Percentiles rank a stretch among this genome's conserved stretches.
These are phyloP conservation scores for Synanthedon myopaeformis DNA, from an alignment of 2,888 invertebrate genomes.

Conservation along the genomic window DNA sequence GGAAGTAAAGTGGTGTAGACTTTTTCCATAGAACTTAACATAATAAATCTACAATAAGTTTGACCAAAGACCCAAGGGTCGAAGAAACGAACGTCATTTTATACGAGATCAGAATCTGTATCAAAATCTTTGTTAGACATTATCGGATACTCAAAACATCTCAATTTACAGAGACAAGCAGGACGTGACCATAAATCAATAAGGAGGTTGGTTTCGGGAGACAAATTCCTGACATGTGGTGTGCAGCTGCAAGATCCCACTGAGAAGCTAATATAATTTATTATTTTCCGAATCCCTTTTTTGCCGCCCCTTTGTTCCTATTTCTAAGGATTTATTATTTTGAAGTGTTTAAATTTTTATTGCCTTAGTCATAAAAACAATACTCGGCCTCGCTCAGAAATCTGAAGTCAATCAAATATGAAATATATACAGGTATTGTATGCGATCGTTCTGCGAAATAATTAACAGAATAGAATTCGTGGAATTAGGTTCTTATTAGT, in stretches of 20 bases:
- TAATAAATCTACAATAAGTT: background rate
- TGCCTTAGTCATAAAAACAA: no score
- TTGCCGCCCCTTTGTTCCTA: background rate
- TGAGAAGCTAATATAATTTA: constrained; percentile 17
- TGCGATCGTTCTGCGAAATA: no score
- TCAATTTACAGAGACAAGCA: constrained; percentile 6
- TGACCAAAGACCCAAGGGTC: background rate
- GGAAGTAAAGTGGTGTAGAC: no score
- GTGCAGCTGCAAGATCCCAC: constrained; percentile 46
- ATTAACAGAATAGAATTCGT: no score
- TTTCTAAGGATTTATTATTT: no score
- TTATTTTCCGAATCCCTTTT: constrained; percentile 8
- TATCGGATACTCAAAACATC: constrained; percentile 5
- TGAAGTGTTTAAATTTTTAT: no score
- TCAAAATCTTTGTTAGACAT: background rate
- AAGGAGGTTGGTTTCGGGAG: constrained; percentile 38
- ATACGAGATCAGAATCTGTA: no score
- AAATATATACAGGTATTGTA: no score
- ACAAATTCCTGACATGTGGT: constrained; percentile 57
- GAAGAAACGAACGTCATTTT: no score
- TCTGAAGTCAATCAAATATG: no score
- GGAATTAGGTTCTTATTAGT: no score
- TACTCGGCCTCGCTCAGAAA: no score
- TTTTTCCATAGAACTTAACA: background rate
- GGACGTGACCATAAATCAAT: constrained; percentile 43